A percentile compares a stretch with the other conserved stretches of the same genome.
Conservation (phyloP, 2,888 invertebrate species). For the Trichacis sp. region DNA sequence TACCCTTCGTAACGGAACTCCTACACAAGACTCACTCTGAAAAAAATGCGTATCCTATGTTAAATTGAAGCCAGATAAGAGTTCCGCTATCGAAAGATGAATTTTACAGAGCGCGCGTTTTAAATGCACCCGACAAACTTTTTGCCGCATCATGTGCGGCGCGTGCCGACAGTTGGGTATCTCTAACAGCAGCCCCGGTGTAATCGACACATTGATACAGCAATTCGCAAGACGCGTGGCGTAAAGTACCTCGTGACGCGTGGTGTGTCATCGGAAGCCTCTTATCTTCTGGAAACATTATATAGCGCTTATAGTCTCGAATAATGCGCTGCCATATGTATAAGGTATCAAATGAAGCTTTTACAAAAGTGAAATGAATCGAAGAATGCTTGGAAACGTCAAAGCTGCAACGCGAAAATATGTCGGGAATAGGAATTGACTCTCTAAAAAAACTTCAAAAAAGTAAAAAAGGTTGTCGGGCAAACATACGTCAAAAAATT, state of each 20-base stretch:
- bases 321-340: slow-evolving; percentile 34
- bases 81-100: background rate
- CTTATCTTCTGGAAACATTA: slow-evolving; percentile 42
- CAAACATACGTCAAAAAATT: too few relatives aligned
- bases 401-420: too few relatives aligned
- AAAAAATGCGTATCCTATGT: background rate
- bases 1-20: too few relatives aligned
- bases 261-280: slow-evolving; percentile 45
- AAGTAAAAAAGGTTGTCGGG: too few relatives aligned
- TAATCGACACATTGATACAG: slow-evolving; percentile 31
- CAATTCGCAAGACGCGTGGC: slow-evolving; percentile 33
- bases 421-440: too few relatives aligned
- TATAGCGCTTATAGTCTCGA: slow-evolving; percentile 38
- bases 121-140: background rate
- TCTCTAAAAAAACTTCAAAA: too few relatives aligned
- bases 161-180: slow-evolving; percentile 33
- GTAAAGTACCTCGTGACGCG: slow-evolving; percentile 29
- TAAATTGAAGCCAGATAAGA: background rate
- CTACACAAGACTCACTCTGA: too few relatives aligned
- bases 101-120: background rate
- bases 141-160: slow-evolving; percentile 13
- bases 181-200: slow-evolving; percentile 14
- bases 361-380: background rate
- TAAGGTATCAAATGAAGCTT: slow-evolving; percentile 21
- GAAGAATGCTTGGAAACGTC: background rate